These are phyloP conservation scores for Apeltes quadracus DNA, from an alignment of 2,113 vertebrate species.

Conservation along the genomic window DNA sequence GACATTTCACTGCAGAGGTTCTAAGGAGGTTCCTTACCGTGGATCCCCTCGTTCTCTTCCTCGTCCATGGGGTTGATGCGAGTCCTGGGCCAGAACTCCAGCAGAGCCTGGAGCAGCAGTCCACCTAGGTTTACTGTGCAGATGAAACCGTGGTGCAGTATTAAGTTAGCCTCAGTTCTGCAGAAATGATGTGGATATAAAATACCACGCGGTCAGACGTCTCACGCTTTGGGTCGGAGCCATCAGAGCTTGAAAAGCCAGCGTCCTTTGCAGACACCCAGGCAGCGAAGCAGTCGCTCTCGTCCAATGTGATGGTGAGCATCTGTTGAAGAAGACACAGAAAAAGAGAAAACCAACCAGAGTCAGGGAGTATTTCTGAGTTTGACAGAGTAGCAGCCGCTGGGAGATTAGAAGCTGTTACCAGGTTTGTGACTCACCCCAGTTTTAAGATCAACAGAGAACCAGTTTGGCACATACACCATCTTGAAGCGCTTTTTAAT, in stretches of 20 bases:
- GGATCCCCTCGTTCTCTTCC: slow-evolving; percentile 95
- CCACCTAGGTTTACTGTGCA: slow-evolving; percentile 94
- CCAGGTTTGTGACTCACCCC: slow-evolving; percentile 84
- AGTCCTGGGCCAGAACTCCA: slow-evolving; percentile 98
- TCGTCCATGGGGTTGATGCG: slow-evolving; percentile 98
- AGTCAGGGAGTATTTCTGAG: not conserved
- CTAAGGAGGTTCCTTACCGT: slow-evolving; percentile 77
- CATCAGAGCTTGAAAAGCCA: slow-evolving; percentile 94
- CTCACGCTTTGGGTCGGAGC: slow-evolving; percentile 96
- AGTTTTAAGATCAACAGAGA: slow-evolving; percentile 98
- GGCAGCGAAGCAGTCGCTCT: slow-evolving; percentile 98
- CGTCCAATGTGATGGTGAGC: slow-evolving; percentile 97
- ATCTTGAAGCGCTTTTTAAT: slow-evolving; percentile 99
- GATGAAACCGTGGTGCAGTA: not conserved
- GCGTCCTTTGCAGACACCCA: slow-evolving; percentile 99
- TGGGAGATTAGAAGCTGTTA: not conserved
- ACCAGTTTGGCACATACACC: slow-evolving; percentile 99
- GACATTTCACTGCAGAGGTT: not conserved
- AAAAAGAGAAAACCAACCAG: not conserved
- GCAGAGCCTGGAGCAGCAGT: slow-evolving; percentile 92
- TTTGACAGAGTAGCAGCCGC: not conserved
- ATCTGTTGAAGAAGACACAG: slow-evolving; percentile 79
- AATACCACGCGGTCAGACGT: slow-evolving; percentile 12
- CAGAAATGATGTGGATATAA: not conserved
- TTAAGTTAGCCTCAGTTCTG: not conserved